Conservation (phyloP, 2,888 invertebrate genomes). For the Hydroisotoma schaefferi region DNA sequence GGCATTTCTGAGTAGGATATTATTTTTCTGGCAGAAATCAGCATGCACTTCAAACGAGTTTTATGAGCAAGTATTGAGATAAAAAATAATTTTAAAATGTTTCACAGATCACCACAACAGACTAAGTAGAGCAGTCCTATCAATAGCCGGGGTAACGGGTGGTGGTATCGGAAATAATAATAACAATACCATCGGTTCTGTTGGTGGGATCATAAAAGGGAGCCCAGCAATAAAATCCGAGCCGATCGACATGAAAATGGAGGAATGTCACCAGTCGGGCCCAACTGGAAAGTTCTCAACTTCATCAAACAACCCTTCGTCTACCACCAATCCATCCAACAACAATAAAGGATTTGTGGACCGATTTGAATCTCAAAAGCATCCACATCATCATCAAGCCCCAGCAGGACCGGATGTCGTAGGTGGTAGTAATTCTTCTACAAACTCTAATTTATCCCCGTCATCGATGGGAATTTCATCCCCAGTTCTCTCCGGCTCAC, state of each 20-base stretch:
- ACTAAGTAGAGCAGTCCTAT: neutral
- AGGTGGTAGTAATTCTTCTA: constrained; percentile 13
- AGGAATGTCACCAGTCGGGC: constrained; percentile 41
- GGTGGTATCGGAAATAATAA: constrained; percentile 7
- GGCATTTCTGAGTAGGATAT: too few relatives aligned
- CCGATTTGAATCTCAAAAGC: constrained; percentile 28
- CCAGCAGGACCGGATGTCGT: constrained; percentile 17
- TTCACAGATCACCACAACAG: constrained; percentile 4
- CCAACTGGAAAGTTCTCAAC: constrained; percentile 32
- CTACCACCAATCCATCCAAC: constrained; percentile 12
- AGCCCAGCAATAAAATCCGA: constrained; percentile 45
- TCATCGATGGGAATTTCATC: constrained; percentile 43
- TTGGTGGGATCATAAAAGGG: constrained; percentile 40
- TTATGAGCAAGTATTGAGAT: too few relatives aligned
- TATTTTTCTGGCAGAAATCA: too few relatives aligned
- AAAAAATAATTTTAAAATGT: neutral
- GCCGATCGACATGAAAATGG: constrained; percentile 48
- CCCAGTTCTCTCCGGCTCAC: constrained; percentile 34
- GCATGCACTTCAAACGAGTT: too few relatives aligned
- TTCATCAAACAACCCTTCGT: constrained; percentile 19
- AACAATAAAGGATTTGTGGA: constrained; percentile 33
- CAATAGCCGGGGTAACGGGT: constrained; percentile 5
- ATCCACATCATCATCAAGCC: constrained; percentile 18
- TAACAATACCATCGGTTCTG: constrained; percentile 22
- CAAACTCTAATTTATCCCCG: constrained; percentile 38